Conservation (phyloP, 2,888 invertebrate genomes). For the Branchellion lobata region DNA sequence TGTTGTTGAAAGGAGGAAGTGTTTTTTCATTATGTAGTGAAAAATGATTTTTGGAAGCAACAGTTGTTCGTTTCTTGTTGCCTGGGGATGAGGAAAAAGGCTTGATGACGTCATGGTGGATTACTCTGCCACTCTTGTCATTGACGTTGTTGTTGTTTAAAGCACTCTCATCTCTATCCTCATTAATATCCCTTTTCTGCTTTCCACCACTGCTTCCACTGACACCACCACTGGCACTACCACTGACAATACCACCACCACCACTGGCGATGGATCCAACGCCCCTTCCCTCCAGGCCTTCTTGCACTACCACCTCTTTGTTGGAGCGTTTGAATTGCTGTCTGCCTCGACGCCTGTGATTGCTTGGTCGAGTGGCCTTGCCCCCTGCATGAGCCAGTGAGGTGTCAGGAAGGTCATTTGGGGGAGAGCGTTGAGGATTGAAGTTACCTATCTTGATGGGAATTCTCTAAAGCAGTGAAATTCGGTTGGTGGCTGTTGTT, state of each 20-base stretch:
- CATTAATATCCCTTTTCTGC: not conserved
- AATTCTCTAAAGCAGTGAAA: not conserved
- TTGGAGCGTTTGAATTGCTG: not conserved
- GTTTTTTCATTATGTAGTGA: not conserved
- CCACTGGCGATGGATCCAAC: not conserved
- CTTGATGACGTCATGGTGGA: not conserved
- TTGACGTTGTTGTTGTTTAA: not conserved
- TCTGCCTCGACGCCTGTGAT: constrained; percentile 6
- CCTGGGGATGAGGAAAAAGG: no score
- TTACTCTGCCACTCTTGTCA: not conserved
- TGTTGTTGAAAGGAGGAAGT: not conserved
- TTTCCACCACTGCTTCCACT: no score
- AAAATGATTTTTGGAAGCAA: not conserved
- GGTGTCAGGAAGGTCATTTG: not conserved
- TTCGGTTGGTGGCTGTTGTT: no score
- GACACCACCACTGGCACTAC: not conserved
- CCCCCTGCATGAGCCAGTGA: constrained; percentile 1
- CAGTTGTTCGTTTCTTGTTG: no score
- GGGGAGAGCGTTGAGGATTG: not conserved
- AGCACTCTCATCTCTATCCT: not conserved
- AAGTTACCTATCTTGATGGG: constrained; percentile 12
- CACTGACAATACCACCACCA: constrained; percentile 1
- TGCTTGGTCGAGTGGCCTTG: not conserved
- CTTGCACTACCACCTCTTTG: not conserved
- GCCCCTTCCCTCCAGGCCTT: no score